Conservation (phyloP, 2,113 vertebrate species). For the Melospiza georgiana region DNA sequence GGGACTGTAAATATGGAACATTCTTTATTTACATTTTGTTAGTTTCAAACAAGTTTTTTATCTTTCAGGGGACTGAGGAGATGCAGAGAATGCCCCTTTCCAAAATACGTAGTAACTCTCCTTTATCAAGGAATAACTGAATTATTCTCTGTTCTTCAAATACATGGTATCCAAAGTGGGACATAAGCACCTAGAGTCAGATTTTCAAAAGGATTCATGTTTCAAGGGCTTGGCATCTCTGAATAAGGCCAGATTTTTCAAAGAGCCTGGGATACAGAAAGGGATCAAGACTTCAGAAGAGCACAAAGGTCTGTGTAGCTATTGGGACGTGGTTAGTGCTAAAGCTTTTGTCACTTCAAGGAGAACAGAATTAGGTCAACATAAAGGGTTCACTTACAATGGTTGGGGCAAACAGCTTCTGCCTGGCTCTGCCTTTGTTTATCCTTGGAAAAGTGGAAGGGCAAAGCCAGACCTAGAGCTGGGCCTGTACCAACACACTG, state of each 20-base stretch:
- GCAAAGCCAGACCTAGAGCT: not conserved
- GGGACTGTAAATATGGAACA: not conserved
- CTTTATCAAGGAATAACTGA: not conserved
- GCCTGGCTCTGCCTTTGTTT: not conserved
- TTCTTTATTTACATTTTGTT: not conserved
- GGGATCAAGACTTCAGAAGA: not conserved
- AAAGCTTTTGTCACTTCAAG: not conserved
- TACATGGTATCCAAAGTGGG: not conserved
- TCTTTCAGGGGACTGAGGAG: not conserved
- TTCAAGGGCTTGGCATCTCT: not conserved
- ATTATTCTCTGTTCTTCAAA: constrained; percentile 1
- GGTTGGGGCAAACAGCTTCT: not conserved
- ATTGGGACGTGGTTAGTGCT: not conserved
- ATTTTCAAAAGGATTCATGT: not conserved
- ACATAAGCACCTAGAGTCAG: not conserved
- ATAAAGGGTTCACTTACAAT: not conserved
- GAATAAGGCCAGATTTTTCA: not conserved
- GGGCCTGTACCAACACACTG: not conserved
- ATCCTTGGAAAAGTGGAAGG: not conserved
- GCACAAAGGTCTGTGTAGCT: not conserved
- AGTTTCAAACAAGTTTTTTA: not conserved
- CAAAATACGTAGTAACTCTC: not conserved
- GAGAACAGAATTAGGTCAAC: not conserved
- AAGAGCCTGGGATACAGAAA: not conserved
- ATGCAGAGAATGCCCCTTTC: not conserved